These are phyloP conservation scores for Sphinx pinastri DNA, from an alignment of 2,888 invertebrate species.

Conservation along the genomic window DNA sequence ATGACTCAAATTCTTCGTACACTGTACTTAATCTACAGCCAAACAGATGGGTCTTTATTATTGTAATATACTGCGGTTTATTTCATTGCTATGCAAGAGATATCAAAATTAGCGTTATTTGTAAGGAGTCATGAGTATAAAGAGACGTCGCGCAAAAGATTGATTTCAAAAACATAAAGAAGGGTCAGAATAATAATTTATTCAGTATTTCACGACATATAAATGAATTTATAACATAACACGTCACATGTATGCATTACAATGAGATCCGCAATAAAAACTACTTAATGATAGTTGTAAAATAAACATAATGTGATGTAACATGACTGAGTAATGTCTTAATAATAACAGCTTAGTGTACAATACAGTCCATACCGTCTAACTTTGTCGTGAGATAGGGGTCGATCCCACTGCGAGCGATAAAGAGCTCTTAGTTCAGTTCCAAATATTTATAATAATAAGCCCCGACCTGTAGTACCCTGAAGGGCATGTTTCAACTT, in stretches of 20 bases:
- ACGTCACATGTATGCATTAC: slow-evolving; percentile 2
- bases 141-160: neutral
- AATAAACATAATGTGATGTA: neutral
- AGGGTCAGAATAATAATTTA: neutral
- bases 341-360: slow-evolving; percentile 1
- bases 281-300: slow-evolving; percentile 4
- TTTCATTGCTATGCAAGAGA: neutral
- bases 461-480: too few species aligned
- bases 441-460: too few species aligned
- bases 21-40: too few species aligned
- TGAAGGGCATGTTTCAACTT: too few species aligned
- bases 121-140: too few species aligned
- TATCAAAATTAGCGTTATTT: neutral
- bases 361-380: neutral
- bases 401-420: neutral
- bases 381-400: neutral
- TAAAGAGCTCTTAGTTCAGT: too few species aligned
- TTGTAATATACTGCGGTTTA: too few species aligned
- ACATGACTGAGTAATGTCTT: neutral
- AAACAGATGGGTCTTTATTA: too few species aligned
- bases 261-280: slow-evolving; percentile 33
- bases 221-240: neutral
- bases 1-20: too few species aligned
- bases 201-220: slow-evolving; percentile 4
- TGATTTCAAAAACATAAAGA: neutral